phyloP scores from a whole-genome alignment of 1,140 invertebrate genomes.

The Brachionus angularis region DNA sequence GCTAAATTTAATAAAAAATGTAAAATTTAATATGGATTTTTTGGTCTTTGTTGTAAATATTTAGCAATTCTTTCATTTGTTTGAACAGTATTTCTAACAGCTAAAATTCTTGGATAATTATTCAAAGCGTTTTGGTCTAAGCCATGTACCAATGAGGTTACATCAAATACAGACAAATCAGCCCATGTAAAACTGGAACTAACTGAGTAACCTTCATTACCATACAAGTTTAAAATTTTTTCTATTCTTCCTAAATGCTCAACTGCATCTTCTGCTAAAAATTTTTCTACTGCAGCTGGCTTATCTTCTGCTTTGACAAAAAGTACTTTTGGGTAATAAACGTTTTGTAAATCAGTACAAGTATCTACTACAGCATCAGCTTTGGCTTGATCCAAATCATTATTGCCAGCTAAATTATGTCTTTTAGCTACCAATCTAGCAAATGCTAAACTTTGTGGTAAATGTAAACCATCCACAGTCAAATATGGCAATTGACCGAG shows the following conservation, averaged over 20 bases:
- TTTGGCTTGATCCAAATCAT: constrained; percentile 42
- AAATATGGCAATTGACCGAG: constrained; percentile 45
- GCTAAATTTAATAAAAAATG: too few species aligned
- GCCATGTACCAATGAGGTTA: neutral
- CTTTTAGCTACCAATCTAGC: constrained; percentile 24
- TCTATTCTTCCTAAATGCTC: constrained; percentile 23
- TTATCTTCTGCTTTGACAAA: neutral
- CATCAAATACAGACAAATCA: constrained; percentile 31
- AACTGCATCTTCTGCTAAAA: constrained; percentile 2
- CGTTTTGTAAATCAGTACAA: constrained; percentile 20
- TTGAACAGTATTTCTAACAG: constrained; percentile 29
- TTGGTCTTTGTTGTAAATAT: constrained; percentile 3
- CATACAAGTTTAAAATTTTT: neutral
- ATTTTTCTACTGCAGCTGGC: neutral
- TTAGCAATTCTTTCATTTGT: constrained; percentile 18
- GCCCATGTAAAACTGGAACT: constrained; percentile 8
- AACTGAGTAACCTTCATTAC: constrained; percentile 36
- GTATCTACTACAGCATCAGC: constrained; percentile 28
- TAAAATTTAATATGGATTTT: constrained; percentile 12
- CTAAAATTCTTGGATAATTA: constrained; percentile 5
- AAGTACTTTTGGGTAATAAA: neutral
- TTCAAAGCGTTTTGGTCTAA: neutral
- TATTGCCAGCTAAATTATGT: constrained; percentile 10
- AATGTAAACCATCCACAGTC: constrained; percentile 45
- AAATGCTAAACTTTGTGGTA: constrained; percentile 46